These are phyloP conservation scores for Sinocyclocheilus anshuiensis DNA, from an alignment of 2,113 vertebrate species.

Conservation along the genomic window DNA sequence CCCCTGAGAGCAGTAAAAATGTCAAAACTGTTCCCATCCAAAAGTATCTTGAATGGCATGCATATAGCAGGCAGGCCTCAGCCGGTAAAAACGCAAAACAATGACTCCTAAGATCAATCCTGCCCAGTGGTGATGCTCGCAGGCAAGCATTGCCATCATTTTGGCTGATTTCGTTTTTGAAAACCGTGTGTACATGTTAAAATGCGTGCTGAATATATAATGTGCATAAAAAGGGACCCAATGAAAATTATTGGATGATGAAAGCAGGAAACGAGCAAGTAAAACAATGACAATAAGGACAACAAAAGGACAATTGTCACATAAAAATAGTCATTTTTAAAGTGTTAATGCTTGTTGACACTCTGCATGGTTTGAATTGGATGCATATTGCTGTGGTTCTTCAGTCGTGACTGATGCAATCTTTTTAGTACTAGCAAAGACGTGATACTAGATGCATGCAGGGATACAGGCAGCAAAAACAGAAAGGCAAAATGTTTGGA, in stretches of 20 bases:
- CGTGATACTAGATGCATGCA: conserved; percentile 48
- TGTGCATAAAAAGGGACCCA: conserved; percentile 25
- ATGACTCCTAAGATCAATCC: conserved; percentile 55
- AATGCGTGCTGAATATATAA: conserved; percentile 40
- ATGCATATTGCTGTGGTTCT: conserved; percentile 48
- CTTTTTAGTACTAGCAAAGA: conserved; percentile 43
- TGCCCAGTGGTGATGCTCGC: conserved; percentile 58
- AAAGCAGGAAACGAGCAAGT: not conserved
- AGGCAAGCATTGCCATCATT: conserved; percentile 53
- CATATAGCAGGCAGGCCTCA: conserved; percentile 56
- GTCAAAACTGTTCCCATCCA: conserved; percentile 56
- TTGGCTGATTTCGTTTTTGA: conserved; percentile 51
- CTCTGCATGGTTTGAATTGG: not conserved
- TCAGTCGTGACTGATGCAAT: conserved; percentile 31
- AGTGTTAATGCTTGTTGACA: not conserved
- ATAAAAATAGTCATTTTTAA: conserved; percentile 39
- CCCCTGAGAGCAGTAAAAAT: conserved; percentile 54
- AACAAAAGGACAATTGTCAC: not conserved
- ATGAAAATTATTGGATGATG: conserved; percentile 23
- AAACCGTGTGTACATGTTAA: conserved; percentile 24
- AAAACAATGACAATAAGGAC: conserved; percentile 21
- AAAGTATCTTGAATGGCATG: conserved; percentile 61
- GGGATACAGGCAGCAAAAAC: conserved; percentile 38
- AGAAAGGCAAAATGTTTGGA: conserved; percentile 36
- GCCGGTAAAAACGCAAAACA: conserved; percentile 54